Conservation (phyloP, 2,113 vertebrate genomes). For the Archocentrus centrarchus region DNA sequence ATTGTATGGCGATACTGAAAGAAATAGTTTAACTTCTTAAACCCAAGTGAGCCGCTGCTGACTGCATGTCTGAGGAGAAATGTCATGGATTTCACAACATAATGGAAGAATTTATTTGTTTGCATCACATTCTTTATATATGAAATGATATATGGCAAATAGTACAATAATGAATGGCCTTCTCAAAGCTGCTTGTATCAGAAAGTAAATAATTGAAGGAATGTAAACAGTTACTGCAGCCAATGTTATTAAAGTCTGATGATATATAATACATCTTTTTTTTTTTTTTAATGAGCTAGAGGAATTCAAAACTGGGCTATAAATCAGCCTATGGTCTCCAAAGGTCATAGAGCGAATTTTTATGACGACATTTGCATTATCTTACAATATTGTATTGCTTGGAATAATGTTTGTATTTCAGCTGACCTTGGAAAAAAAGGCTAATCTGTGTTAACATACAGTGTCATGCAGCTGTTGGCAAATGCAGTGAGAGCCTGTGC, state of each 20-base stretch:
- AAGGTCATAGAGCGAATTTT: not conserved
- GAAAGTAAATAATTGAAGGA: constrained; percentile 2
- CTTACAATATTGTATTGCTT: not conserved
- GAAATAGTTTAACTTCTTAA: not conserved
- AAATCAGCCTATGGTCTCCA: not conserved
- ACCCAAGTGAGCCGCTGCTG: too few species aligned
- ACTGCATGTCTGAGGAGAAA: not conserved
- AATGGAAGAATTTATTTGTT: not conserved
- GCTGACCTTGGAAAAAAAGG: not conserved
- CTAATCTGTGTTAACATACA: not conserved
- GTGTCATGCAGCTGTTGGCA: not conserved
- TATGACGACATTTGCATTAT: not conserved
- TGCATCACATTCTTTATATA: not conserved
- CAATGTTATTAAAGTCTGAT: not conserved
- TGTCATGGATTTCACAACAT: not conserved
- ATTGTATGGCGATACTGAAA: not conserved
- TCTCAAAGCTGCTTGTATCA: not conserved
- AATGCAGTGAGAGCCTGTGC: too few species aligned
- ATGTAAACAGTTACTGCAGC: not conserved
- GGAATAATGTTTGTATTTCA: not conserved
- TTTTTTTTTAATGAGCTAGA: not conserved
- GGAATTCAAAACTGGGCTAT: not conserved
- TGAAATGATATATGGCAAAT: not conserved
- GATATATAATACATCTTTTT: not conserved
- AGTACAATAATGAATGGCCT: not conserved